These are phyloP conservation scores for Canis aureus DNA, from an alignment of 2,113 vertebrate genomes.

Conservation along the genomic window DNA sequence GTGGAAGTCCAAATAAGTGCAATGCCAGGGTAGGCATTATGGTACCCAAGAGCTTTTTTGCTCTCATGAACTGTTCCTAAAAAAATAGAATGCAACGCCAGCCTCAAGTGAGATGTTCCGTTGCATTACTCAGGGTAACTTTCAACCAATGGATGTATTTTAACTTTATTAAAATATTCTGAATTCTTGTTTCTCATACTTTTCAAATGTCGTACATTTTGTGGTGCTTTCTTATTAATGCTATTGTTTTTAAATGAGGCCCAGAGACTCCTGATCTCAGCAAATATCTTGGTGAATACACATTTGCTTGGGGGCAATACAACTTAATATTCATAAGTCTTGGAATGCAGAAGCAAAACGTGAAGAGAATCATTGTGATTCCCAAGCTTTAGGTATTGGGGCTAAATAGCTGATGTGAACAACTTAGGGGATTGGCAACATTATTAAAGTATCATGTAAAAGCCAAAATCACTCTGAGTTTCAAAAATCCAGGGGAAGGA, in stretches of 20 bases:
- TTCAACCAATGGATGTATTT: conserved; percentile 76
- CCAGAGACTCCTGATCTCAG: conserved; percentile 90
- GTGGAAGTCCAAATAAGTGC: neutral
- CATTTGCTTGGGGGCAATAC: conserved; percentile 90
- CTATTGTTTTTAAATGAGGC: conserved; percentile 89
- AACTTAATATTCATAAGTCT: conserved; percentile 91
- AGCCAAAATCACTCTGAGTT: conserved; percentile 84
- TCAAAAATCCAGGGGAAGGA: conserved; percentile 84
- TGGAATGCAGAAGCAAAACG: conserved; percentile 85
- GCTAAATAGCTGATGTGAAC: conserved; percentile 90
- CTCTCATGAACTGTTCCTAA: neutral
- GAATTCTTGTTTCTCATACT: conserved; percentile 82
- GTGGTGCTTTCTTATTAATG: conserved; percentile 86
- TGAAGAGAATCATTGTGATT: conserved; percentile 88
- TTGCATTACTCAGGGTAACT: conserved; percentile 81
- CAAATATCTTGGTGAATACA: conserved; percentile 90
- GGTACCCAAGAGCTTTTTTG: conserved; percentile 19
- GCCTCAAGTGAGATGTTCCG: conserved; percentile 62
- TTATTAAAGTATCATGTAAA: conserved; percentile 89
- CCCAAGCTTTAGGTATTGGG: conserved; percentile 87
- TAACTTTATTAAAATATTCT: conserved; percentile 81
- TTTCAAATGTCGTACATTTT: conserved; percentile 83
- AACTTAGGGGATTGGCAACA: conserved; percentile 89
- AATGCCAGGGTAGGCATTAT: neutral
- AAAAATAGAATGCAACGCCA: conserved; percentile 58